These are phyloP conservation scores for Vireo griseus DNA, from an alignment of 2,797 vertebrate species.

Conservation along the genomic window DNA sequence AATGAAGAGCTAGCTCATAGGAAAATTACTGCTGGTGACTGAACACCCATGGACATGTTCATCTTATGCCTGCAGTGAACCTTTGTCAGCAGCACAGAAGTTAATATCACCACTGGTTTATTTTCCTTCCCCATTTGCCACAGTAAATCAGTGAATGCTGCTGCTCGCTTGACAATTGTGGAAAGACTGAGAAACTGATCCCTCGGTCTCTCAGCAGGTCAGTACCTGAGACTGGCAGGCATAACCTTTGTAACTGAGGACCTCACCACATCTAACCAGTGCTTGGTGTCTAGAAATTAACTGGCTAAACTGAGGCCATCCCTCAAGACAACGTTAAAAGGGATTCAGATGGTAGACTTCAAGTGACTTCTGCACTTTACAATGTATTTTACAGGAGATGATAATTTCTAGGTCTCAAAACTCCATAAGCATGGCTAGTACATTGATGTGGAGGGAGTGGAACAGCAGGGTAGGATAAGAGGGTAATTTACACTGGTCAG, in stretches of 20 bases:
- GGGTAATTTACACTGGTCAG: background rate
- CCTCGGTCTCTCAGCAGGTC: background rate
- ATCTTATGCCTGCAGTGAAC: background rate
- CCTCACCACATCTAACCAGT: background rate
- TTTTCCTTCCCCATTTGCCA: background rate
- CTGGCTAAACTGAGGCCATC: background rate
- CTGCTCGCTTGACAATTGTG: background rate
- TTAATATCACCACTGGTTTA: background rate
- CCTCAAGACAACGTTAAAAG: background rate
- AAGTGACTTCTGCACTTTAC: background rate
- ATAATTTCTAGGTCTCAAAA: background rate
- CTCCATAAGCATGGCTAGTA: background rate
- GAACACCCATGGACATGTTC: background rate
- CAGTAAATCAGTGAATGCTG: background rate
- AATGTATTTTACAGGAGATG: background rate
- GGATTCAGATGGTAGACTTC: background rate
- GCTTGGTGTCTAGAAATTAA: background rate
- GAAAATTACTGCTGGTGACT: background rate
- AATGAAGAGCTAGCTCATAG: background rate
- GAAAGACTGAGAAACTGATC: background rate
- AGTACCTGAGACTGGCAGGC: background rate
- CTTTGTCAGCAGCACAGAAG: background rate
- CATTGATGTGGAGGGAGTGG: background rate
- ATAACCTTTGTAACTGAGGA: background rate
- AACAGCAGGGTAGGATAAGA: background rate